These are phyloP conservation scores for Epizoanthus illoricatus DNA, from an alignment of 92 coral and sea anemone genomes.

Conservation along the genomic window DNA sequence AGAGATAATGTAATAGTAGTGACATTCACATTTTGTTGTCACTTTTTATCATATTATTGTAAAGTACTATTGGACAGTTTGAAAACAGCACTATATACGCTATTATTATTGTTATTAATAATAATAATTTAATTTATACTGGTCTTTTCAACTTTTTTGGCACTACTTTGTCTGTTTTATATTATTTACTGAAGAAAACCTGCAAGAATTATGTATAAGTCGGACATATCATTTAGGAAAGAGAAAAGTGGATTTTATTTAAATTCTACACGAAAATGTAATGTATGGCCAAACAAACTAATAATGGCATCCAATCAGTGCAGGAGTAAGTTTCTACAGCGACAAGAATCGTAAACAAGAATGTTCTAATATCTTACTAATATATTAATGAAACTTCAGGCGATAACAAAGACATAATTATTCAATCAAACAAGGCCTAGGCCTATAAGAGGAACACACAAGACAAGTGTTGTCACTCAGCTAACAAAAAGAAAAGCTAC, in stretches of 20 bases:
- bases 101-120: no score
- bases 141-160: not conserved
- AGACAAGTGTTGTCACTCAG: not conserved
- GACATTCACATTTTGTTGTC: no score
- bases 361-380: constrained; percentile 8
- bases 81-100: no score
- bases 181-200: not conserved
- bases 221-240: not conserved
- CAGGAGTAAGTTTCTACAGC: constrained; percentile 32
- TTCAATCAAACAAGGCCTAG: not conserved
- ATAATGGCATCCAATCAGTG: not conserved
- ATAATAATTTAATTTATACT: not conserved
- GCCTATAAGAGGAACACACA: not conserved
- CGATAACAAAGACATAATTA: constrained; percentile 12
- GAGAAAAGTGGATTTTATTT: not conserved
- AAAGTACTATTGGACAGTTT: no score
- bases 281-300: not conserved
- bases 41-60: no score
- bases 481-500: not conserved
- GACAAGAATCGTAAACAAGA: constrained; percentile 20
- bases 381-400: not conserved
- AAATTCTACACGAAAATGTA: not conserved
- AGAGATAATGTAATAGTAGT: no score
- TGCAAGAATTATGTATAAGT: not conserved
- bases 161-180: not conserved